A percentile compares a stretch with the other conserved stretches of the same genome.
phyloP scores from a whole-genome alignment of 1,140 invertebrate genomes.

The Drosophila melanica region DNA sequence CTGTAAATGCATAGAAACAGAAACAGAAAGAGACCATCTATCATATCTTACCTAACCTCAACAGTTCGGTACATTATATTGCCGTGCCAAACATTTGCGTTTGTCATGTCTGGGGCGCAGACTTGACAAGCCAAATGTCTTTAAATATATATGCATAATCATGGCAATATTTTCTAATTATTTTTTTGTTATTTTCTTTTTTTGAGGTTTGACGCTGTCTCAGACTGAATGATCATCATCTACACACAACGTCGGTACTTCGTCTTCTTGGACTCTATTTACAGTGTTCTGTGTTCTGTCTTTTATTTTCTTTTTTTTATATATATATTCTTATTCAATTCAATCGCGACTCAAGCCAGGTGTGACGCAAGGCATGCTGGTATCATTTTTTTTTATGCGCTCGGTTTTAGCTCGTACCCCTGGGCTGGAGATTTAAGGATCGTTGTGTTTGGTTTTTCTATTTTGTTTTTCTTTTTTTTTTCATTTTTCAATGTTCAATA shows the following conservation, averaged over 20 bases:
- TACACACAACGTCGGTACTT: constrained; percentile 42
- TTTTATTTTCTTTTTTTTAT: constrained; percentile 33
- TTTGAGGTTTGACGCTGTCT: constrained; percentile 40
- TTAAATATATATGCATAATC: neutral
- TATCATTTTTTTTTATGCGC: constrained; percentile 46
- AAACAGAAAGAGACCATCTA: constrained; percentile 45
- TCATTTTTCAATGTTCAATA: constrained; percentile 7
- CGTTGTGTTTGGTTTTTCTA: constrained; percentile 43
- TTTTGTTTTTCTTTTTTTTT: constrained; percentile 18
- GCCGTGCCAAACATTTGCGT: constrained; percentile 26
- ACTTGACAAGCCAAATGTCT: constrained; percentile 61
- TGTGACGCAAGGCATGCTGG: constrained; percentile 81
- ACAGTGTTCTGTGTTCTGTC: constrained; percentile 63
- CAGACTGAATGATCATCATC: constrained; percentile 30
- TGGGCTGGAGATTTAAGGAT: constrained; percentile 49
- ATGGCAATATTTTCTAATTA: neutral
- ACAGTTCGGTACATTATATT: constrained; percentile 4
- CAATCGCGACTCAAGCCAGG: constrained; percentile 82
- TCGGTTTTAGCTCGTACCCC: constrained; percentile 56
- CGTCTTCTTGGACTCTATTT: constrained; percentile 66
- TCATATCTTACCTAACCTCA: constrained; percentile 76
- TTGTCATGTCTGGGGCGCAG: constrained; percentile 68
- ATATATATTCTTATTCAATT: constrained; percentile 64
- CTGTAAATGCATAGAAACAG: constrained; percentile 63
- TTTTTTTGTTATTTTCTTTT: neutral